Evolutionary conservation across 1,140 invertebrate species (phyloP), one percentile per base, ranked within the genome.

Genomic region (Bradysia coprophila): DNA sequence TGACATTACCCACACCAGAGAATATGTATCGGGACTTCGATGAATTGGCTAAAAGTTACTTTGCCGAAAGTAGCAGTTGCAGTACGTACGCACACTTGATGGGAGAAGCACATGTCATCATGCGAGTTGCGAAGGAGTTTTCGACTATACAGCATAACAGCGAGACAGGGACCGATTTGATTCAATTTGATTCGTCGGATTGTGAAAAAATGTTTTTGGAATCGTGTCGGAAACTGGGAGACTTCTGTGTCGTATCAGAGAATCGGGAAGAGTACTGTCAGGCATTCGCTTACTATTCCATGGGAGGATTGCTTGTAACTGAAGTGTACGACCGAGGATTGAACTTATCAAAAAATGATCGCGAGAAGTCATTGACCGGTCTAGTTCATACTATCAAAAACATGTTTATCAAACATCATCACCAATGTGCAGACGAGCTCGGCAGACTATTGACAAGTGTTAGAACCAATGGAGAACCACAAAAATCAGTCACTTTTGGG

Each of bases 191-290:
- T 6, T 36, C 9, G 9, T n/a, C 20, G 4, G 21, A 23, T 23
- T 22, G 9, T 36, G 21, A 39, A 5, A 2, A 4, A 6, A 11
- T 39, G n/a, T 39, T n/a, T 39, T 21, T 39, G 19, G 38, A 39
- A 2, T 39, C 38, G 21, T 39, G 38, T 21, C 21, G 16, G 9
- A 21, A 22, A 13, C 23, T 39, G 16, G 38, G 19, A 3, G 38
- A 39, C 16, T 39, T 22, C 23, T 39, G 19, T 39, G 38, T 23
- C 5, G 10, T 38, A 10, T 38, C 38, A 21, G 10, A n/a, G 11
- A 39, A 23, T 39, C 36, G 36, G 21, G 36, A 38, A 10, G 19
- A 39, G 21, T 39, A 39, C 19, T 39, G 21, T 13, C 23, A 22
- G 23, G 38, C 38, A 23, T 22, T 21, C n/a, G 9, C 38, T 21